phyloP scores from a whole-genome alignment of 1,140 invertebrate species.

The Procambarus virginalis region DNA sequence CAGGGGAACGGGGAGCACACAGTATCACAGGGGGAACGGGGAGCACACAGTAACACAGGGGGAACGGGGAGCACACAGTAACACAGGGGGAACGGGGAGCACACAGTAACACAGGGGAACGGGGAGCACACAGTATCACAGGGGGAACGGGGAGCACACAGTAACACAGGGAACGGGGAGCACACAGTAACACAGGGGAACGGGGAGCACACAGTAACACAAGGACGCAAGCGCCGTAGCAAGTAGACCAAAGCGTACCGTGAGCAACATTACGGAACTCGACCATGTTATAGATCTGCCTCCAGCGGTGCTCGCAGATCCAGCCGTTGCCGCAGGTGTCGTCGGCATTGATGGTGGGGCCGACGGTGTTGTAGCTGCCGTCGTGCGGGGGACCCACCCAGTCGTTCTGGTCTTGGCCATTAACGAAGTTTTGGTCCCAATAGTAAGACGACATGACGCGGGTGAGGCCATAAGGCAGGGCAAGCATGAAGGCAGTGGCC shows the following conservation, averaged over 20 bases:
- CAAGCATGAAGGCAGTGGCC: slow-evolving; percentile 86
- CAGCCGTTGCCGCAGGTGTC: slow-evolving; percentile 85
- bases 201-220: too few relatives aligned
- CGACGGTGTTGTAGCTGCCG: slow-evolving; percentile 79
- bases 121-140: too few relatives aligned
- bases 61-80: too few relatives aligned
- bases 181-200: too few relatives aligned
- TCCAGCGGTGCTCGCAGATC: slow-evolving; percentile 93
- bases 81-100: too few relatives aligned
- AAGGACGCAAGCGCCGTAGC: background rate
- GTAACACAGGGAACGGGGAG: too few relatives aligned
- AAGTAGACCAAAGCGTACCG: slow-evolving; percentile 67
- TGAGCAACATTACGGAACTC: slow-evolving; percentile 81
- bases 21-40: too few relatives aligned
- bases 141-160: too few relatives aligned
- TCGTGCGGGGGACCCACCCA: slow-evolving; percentile 80
- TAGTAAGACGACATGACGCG: slow-evolving; percentile 85
- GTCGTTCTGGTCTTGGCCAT: slow-evolving; percentile 65
- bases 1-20: too few relatives aligned
- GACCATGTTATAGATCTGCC: slow-evolving; percentile 88
- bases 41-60: too few relatives aligned
- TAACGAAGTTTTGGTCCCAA: slow-evolving; percentile 73
- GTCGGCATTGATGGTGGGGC: slow-evolving; percentile 80
- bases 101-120: too few relatives aligned
- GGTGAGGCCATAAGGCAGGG: slow-evolving; percentile 83